Conservation (phyloP, 1,140 invertebrate genomes). For the Drosophila melanica region DNA sequence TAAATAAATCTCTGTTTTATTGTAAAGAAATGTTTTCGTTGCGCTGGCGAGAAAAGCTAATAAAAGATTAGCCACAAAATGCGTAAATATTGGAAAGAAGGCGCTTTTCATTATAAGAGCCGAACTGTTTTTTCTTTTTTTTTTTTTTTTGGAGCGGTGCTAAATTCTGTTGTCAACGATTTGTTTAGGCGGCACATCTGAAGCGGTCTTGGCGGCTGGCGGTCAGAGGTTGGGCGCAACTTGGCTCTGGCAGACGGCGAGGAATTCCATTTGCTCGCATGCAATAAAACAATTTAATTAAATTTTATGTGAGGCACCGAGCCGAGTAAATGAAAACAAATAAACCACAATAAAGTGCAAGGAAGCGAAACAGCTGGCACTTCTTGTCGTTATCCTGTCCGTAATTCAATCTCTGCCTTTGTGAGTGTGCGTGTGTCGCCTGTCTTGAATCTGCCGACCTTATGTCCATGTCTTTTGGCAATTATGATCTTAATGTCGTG, state of each 20-base stretch:
- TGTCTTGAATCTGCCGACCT: background rate
- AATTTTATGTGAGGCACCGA: slow-evolving; percentile 66
- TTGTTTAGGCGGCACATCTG: slow-evolving; percentile 22
- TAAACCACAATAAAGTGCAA: slow-evolving; percentile 71
- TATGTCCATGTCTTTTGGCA: slow-evolving; percentile 55
- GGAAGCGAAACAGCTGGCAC: slow-evolving; percentile 53
- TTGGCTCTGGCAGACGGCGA: slow-evolving; percentile 28
- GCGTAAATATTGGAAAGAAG: slow-evolving; percentile 31
- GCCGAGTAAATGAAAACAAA: slow-evolving; percentile 69
- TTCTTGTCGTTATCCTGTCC: background rate
- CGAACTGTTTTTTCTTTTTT: too few species aligned
- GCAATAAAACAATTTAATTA: slow-evolving; percentile 78
- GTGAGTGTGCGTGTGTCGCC: background rate
- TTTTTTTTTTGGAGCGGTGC: too few species aligned
- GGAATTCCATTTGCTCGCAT: slow-evolving; percentile 56
- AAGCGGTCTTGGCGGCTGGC: slow-evolving; percentile 6
- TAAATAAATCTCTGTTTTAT: background rate
- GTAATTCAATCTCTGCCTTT: slow-evolving; percentile 30
- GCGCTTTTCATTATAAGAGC: slow-evolving; percentile 59
- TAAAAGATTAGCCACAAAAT: slow-evolving; percentile 64
- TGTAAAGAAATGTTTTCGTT: background rate
- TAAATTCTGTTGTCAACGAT: slow-evolving; percentile 42
- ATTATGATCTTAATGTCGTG: slow-evolving; percentile 66
- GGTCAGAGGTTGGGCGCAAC: slow-evolving; percentile 24
- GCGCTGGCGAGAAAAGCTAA: slow-evolving; percentile 43